Percentiles rank a stretch among this genome's conserved stretches.
These are phyloP conservation scores for Urosaurus nigricauda DNA, from an alignment of 2,797 vertebrate genomes.

Conservation along the genomic window DNA sequence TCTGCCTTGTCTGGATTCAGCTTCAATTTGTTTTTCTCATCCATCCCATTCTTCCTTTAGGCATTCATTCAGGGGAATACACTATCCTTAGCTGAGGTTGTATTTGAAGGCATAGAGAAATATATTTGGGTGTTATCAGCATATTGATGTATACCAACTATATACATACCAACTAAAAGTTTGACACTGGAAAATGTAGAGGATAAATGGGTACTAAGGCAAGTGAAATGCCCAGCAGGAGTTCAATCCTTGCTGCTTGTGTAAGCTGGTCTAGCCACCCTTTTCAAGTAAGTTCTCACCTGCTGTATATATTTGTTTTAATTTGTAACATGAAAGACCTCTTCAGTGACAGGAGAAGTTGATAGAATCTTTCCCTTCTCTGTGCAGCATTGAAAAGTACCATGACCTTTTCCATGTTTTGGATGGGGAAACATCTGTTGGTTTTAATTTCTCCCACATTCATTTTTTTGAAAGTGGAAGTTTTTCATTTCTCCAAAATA, in stretches of 20 bases:
- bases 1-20: too few relatives aligned
- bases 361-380: neutral
- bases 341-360: neutral
- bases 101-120: too few relatives aligned
- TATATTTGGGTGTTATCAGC: too few relatives aligned
- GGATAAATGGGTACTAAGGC: neutral
- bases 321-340: neutral
- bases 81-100: too few relatives aligned
- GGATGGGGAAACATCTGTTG: too few relatives aligned
- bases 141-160: too few relatives aligned
- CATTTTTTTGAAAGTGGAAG: too few relatives aligned
- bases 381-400: neutral
- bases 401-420: neutral
- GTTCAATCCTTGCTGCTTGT: neutral
- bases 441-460: too few relatives aligned
- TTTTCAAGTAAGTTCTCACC: neutral
- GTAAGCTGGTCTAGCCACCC: neutral
- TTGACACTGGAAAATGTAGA: neutral
- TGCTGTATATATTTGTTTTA: neutral
- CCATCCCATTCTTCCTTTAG: too few relatives aligned
- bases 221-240: neutral
- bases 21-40: too few relatives aligned
- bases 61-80: too few relatives aligned
- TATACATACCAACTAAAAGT: neutral
- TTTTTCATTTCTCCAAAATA: too few relatives aligned